A percentile compares a stretch with the other conserved stretches of the same genome.
phyloP scores from a whole-genome alignment of 2,797 vertebrate genomes.

The Cynopterus sphinx region DNA sequence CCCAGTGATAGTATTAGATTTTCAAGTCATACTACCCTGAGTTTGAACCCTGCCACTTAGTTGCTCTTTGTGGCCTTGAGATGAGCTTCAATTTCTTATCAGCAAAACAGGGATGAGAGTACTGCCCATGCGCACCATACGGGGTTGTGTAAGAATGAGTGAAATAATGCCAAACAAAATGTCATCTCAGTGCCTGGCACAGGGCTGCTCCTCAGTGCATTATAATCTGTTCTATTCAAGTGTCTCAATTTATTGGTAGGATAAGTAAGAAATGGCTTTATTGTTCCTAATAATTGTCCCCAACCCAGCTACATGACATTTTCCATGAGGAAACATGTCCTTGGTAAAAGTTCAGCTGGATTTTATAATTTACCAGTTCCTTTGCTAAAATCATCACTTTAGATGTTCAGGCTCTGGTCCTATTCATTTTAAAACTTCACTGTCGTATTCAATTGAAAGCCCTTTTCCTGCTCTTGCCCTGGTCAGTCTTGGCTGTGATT shows the following conservation, averaged over 20 bases:
- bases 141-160: neutral
- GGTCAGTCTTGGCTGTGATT: neutral
- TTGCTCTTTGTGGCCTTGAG: neutral
- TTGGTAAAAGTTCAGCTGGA: neutral
- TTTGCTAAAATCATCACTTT: neutral
- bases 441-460: neutral
- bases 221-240: neutral
- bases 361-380: neutral
- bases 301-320: neutral
- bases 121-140: fast-evolving
- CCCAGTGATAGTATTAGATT: neutral
- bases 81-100: neutral
- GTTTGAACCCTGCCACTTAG: neutral
- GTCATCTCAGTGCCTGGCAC: neutral
- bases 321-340: neutral
- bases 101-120: neutral
- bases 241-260: neutral
- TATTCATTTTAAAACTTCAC: neutral
- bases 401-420: neutral
- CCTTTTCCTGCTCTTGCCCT: neutral
- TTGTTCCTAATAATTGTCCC: neutral
- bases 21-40: neutral
- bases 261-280: neutral
- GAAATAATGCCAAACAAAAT: neutral
- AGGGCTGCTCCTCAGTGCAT: too few relatives aligned